Conservation (phyloP, 1,140 invertebrate species). For the Cherax quadricarinatus region DNA sequence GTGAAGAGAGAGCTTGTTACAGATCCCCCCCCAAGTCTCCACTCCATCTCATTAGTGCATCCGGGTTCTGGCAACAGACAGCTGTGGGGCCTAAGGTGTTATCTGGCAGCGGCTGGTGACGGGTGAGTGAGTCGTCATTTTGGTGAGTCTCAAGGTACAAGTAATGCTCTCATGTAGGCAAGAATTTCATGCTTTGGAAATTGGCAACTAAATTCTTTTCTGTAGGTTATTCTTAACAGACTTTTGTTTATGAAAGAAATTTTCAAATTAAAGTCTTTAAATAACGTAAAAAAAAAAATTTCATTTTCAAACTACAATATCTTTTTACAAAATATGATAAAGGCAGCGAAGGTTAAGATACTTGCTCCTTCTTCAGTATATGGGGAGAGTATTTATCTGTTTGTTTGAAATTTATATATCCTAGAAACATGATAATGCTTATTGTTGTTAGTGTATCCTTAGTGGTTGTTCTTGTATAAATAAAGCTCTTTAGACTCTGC, state of each 20-base stretch:
- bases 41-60: slow-evolving; percentile 54
- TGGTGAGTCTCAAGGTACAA: slow-evolving; percentile 55
- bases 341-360: not conserved
- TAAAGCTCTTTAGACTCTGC: not conserved
- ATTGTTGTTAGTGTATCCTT: not conserved
- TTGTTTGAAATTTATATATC: not conserved
- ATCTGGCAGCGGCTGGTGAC: slow-evolving; percentile 50
- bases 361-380: not conserved
- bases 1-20: slow-evolving; percentile 68
- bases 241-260: slow-evolving; percentile 19
- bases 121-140: slow-evolving; percentile 54
- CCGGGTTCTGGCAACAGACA: slow-evolving; percentile 49
- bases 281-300: not conserved
- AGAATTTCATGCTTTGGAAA: slow-evolving; percentile 15
- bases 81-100: slow-evolving; percentile 62
- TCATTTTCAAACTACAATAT: not conserved
- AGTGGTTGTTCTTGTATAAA: not conserved
- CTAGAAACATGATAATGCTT: not conserved
- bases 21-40: slow-evolving; percentile 42
- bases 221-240: slow-evolving; percentile 21
- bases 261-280: not conserved
- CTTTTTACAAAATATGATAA: not conserved
- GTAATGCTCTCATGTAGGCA: slow-evolving; percentile 14
- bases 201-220: slow-evolving; percentile 2
- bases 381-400: not conserved